Evolutionary conservation across 2,113 vertebrate species (phyloP), one percentile per base, ranked within the genome.

Genomic region (Pangasianodon hypophthalmus): DNA sequence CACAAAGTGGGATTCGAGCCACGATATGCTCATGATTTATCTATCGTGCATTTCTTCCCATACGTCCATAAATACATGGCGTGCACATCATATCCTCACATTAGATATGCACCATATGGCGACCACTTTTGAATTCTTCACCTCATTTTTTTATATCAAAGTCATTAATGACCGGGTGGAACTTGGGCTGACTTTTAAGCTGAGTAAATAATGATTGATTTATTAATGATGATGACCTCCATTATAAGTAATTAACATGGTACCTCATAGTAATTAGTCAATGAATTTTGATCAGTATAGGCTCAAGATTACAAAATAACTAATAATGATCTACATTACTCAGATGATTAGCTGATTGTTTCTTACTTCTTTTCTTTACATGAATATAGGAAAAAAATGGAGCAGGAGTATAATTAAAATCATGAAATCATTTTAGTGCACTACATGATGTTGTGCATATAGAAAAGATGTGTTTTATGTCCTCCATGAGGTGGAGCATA

Each of bases 161-260:
- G 91, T 93, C 93, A 92, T 95, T 95, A 95, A 96, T 92, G 95
- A 95, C 95, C 93, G 92, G 92, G 90, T 92, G 91, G 89, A 93
- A 95, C 95, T 95, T 94, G 94, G 94, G 95, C 92, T 95, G 94
- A 96, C 95, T 95, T 95, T 91, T 94, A 92, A 94, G 89, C 86
- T 91, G 94, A 93, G 94, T 94, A 94, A 96, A 95, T 95, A 95
- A 94, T 94, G 95, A 96, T 95, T 95, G 95, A 96, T 96, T 95
- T 94, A 95, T 96, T 95, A 95, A 95, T 95, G 92, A 93, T 95
- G 93, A 94, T 95, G 95, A 95, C 95, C 96, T 95, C 94, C 93
- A 95, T 95, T 94, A 95, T 96, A 94, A 96, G 94, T 93, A 94
- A 94, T 94, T 95, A 96, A 96, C 95, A 94, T 95, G 93, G 93